Evolutionary conservation across 2,113 vertebrate genomes (phyloP), one percentile per base, ranked within the genome.

Genomic region (Apteryx owenii): DNA sequence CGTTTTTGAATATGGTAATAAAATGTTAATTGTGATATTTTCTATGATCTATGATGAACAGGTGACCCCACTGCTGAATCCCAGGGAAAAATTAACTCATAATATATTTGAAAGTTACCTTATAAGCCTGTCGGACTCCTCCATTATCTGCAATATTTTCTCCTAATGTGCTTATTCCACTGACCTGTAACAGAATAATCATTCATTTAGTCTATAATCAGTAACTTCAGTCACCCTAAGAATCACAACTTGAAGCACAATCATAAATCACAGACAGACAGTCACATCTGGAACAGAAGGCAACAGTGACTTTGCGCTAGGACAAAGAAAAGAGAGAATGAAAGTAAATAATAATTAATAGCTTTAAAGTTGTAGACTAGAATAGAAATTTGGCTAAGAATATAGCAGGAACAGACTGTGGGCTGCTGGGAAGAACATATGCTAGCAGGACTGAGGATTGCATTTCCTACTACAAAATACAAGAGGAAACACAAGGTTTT

Each of bases 141-240:
- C 99, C 99, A 0, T 99, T 99, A 97, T 99, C 99, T 3, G 99
- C 99, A 36, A 99, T 99, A 80, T 99, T 99, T 96, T 99, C 99
- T 95, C 99, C 99, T 14, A 99, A 96, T 2, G 99, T 99, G 98
- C 98, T 99, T 97, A 99, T 98, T 81, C 99, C 99, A 78, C 99
- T 99, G 94, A 99, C 98, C 99, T 99, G 97, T 25, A 70, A 93
- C 73, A 83, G 36, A 96, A 71, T 0, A 81, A 66, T 38, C 0
- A 36, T 46, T 70, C 25, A 3, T 58, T 90, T 50, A 18, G 50
- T 53, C 11, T 20, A 1, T 1, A 10, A 29, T 17, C 73, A 53
- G 50, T 44, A 28, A 40, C 51, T 53, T 13, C 5, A 42, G 75
- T 66, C 71, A 60, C 20, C 71, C 38, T 40, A 26, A 83, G 62